Base-by-base conservation (phyloP, 2,113 vertebrate genomes). In the Halcyon malimbica region DNA sequence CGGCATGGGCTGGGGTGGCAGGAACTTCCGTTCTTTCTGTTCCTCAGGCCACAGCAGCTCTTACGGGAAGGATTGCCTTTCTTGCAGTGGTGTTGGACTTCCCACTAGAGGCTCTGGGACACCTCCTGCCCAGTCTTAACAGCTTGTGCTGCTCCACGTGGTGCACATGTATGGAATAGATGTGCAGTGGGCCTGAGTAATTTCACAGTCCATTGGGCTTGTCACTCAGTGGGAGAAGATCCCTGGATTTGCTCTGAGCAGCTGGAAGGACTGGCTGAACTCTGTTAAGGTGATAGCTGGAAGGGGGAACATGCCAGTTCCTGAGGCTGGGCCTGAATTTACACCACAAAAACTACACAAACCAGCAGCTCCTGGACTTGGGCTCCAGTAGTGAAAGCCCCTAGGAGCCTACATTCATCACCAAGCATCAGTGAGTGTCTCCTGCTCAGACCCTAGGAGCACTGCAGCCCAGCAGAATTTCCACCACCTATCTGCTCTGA, bases 141-240 rank as follows among this genome's bases (percentile, higher is more conserved):
- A 33, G 20, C 56, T 31, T 46, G 44, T 53, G 42, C 44, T 53
- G 33, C 33, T 71, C 44, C 19, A 5, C 7, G 35, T 11, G 9
- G 26, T 19, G 33, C 3, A 1, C 0, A 2, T 18, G 15, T n/a
- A 23, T 19, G 33, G 37, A 35, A 31, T 16, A 39, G 24, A 26
- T 1, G 8, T 19, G 39, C 50, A 16, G 25, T 6, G 16, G 26
- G 35, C 35, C 74, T 9, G 15, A 33, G 51, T 14, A n/a, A n/a
- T 33, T n/a, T 46, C n/a, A 13, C 8, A 46, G 53, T 44, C 60
- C 44, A 15, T 44, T 17, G 53, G 28, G 26, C 16, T 41, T 39
- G 68, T n/a, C 1, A 1, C 53, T 28, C 8, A 5, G 46, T 9
- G 31, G 48, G 41, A 91, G 28, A 46, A 28, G 75, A 85, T 51